A percentile compares a stretch with the other conserved stretches of the same genome.
Conservation (phyloP, 2,797 vertebrate species). For the Neosilurus mollespiculum region DNA sequence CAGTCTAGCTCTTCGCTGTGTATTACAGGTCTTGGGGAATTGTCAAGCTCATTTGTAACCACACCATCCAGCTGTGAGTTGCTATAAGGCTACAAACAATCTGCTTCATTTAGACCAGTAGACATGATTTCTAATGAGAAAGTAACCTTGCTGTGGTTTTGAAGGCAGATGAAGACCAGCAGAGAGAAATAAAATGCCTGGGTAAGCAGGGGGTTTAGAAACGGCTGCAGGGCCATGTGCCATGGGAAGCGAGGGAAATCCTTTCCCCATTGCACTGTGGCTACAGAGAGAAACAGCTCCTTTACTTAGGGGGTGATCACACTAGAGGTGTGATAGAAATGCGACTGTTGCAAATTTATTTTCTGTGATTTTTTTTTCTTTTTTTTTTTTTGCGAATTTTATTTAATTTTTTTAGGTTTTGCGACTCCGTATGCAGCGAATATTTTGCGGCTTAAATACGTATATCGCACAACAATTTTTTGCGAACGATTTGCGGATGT, state of each 20-base stretch:
- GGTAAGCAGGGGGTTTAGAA: neutral
- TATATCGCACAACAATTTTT: no score
- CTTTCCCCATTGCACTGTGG: neutral
- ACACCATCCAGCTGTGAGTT: slow-evolving; percentile 1
- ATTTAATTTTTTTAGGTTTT: no score
- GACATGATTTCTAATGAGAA: slow-evolving; percentile 34
- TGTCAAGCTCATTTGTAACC: slow-evolving; percentile 44
- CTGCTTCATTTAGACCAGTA: slow-evolving; percentile 29
- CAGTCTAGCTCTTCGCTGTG: slow-evolving; percentile 27
- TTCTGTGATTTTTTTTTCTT: no score
- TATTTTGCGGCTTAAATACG: no score
- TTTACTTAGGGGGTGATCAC: neutral
- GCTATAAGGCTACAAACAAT: slow-evolving; percentile 27
- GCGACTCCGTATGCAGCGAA: no score
- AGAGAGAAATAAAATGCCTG: slow-evolving; percentile 13
- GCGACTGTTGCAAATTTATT: no score
- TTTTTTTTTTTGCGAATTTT: no score
- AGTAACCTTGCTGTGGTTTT: slow-evolving; percentile 29
- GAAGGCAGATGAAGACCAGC: slow-evolving; percentile 15
- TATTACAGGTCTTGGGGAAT: slow-evolving; percentile 42
- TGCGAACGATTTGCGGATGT: no score
- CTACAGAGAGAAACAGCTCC: slow-evolving; percentile 8
- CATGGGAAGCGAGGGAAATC: neutral
- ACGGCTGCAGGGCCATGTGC: neutral
- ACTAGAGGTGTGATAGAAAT: no score